Conservation (phyloP, 35 echinoderm and acorn worm genomes). For the Ophiothrix spiculata region DNA sequence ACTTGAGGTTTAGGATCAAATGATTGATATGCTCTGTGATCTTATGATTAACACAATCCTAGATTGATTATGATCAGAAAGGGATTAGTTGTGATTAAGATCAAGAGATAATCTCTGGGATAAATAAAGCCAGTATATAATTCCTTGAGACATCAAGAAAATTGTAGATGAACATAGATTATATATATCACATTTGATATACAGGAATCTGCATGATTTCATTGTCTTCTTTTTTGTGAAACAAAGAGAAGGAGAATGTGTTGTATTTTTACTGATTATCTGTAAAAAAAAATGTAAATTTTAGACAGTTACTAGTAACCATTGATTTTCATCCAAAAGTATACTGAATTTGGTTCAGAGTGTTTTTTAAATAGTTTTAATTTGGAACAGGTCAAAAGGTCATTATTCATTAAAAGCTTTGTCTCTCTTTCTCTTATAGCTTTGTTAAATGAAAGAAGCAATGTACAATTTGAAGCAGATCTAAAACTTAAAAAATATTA, state of each 20-base stretch:
- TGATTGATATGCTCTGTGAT: not conserved
- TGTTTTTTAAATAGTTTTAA: too few relatives aligned
- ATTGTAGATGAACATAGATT: not conserved
- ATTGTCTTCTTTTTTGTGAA: not conserved
- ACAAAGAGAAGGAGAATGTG: not conserved
- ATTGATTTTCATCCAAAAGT: too few relatives aligned
- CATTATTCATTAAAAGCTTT: too few relatives aligned
- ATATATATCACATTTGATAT: not conserved
- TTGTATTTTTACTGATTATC: not conserved
- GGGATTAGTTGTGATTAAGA: not conserved
- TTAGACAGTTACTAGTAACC: not conserved
- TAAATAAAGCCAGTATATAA: slow-evolving; percentile 1
- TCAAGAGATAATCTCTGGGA: slow-evolving; percentile 10
- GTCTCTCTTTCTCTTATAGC: too few relatives aligned
- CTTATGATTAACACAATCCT: not conserved
- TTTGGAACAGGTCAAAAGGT: too few relatives aligned
- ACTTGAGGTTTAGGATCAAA: slow-evolving; percentile 12
- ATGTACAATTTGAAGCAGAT: too few relatives aligned
- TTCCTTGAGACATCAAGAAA: not conserved
- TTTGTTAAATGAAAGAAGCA: too few relatives aligned
- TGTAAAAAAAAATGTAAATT: not conserved
- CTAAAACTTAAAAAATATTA: too few relatives aligned
- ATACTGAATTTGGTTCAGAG: too few relatives aligned
- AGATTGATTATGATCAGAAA: not conserved
- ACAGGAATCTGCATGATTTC: not conserved